Percentiles rank a stretch among this genome's conserved stretches.
These are phyloP conservation scores for Poecile atricapillus DNA, from an alignment of 2,113 vertebrate species.

Conservation along the genomic window DNA sequence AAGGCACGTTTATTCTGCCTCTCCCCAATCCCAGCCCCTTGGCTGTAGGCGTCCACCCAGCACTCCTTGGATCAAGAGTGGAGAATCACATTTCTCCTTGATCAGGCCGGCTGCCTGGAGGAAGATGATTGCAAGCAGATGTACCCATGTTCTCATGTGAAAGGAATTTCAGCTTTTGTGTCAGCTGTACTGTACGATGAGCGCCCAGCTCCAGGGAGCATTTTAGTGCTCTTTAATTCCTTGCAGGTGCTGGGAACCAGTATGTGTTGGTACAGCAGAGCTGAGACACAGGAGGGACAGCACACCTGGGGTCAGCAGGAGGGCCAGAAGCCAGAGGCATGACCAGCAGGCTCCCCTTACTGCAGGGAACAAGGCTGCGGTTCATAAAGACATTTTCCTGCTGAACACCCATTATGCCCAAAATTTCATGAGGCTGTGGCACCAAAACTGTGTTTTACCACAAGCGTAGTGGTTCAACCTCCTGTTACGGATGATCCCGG, in stretches of 20 bases:
- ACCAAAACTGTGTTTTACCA: neutral
- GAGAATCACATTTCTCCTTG: slow-evolving; percentile 55
- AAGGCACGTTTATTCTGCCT: slow-evolving; percentile 32
- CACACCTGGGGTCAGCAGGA: neutral
- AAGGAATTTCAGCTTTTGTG: slow-evolving; percentile 41
- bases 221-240: slow-evolving; percentile 1
- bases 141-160: slow-evolving; percentile 26
- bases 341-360: neutral
- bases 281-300: neutral
- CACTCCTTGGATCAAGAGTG: neutral
- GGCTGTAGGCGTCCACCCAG: neutral
- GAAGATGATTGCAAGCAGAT: slow-evolving; percentile 67
- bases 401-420: neutral
- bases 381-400: neutral
- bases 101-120: slow-evolving; percentile 6
- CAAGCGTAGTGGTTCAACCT: neutral
- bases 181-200: neutral
- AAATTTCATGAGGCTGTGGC: neutral
- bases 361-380: neutral
- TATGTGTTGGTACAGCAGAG: neutral
- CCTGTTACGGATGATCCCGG: neutral
- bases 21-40: neutral
- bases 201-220: neutral
- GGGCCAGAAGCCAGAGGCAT: neutral
- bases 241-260: slow-evolving; percentile 5